A percentile compares a stretch with the other conserved stretches of the same genome.
These are phyloP conservation scores for Microplitis manilae DNA, from an alignment of 2,888 invertebrate species.

Conservation along the genomic window DNA sequence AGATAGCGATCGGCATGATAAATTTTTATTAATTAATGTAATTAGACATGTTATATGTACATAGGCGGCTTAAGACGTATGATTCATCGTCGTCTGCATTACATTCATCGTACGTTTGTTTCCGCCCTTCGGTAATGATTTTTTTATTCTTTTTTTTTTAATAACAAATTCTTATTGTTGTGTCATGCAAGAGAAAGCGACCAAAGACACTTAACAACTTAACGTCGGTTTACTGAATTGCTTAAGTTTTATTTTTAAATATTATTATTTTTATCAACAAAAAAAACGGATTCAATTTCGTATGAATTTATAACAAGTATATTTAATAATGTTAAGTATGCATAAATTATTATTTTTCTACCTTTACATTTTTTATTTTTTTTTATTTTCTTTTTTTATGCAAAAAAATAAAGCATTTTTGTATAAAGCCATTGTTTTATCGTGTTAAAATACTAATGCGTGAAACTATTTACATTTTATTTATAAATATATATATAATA, in stretches of 20 bases:
- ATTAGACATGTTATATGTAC: constrained; percentile 60
- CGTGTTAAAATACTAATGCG: background rate
- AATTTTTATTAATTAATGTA: constrained; percentile 54
- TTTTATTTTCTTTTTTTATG: background rate
- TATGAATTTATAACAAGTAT: background rate
- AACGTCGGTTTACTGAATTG: constrained; percentile 8
- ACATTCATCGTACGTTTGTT: constrained; percentile 32
- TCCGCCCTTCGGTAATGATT: constrained; percentile 17
- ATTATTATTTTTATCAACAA: background rate
- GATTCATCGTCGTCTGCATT: constrained; percentile 46
- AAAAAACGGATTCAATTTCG: constrained; percentile 25
- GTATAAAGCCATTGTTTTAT: background rate
- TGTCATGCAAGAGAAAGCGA: constrained; percentile 17
- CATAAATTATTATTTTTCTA: background rate
- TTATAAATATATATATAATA: background rate
- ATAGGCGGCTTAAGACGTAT: constrained; percentile 55
- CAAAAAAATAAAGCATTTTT: constrained; percentile 1
- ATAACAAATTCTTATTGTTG: constrained; percentile 22
- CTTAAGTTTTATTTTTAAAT: constrained; percentile 8
- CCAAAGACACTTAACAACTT: background rate
- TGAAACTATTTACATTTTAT: constrained; percentile 8
- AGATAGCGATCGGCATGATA: constrained; percentile 45
- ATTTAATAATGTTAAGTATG: constrained; percentile 15
- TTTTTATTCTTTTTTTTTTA: constrained; percentile 21
- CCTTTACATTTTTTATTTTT: background rate